Evolutionary conservation across 2,113 vertebrate species (phyloP).

Genomic region (Gymnarchus niloticus): DNA sequence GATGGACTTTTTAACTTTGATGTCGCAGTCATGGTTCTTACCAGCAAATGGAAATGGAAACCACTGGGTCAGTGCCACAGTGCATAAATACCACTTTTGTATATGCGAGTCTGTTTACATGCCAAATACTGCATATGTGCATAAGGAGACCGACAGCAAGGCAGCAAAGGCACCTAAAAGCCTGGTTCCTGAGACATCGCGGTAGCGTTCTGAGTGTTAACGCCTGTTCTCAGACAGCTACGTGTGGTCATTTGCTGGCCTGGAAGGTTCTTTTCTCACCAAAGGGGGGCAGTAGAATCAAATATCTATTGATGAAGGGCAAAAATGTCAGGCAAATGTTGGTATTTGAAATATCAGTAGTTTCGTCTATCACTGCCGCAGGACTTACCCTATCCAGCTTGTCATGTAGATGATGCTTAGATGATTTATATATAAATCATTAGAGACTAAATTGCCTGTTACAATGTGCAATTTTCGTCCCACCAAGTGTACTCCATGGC

Average conservation of each 20-base stretch:
- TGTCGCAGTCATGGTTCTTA: slow-evolving; percentile 59
- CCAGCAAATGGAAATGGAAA: slow-evolving; percentile 40
- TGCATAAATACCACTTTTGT: neutral
- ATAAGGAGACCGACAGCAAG: neutral
- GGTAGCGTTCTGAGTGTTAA: neutral
- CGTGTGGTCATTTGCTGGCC: neutral
- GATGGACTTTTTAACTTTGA: slow-evolving; percentile 64
- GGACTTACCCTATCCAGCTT: neutral
- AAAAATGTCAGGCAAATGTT: neutral
- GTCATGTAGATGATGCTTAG: slow-evolving; percentile 3
- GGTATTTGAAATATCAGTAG: neutral
- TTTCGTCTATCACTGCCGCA: neutral
- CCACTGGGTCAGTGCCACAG: neutral
- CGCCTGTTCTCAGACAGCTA: no score
- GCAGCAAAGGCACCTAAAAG: neutral
- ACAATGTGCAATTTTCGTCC: neutral
- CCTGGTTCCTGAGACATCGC: neutral
- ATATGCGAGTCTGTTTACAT: neutral
- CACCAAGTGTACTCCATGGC: neutral
- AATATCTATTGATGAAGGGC: neutral
- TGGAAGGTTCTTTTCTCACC: no score
- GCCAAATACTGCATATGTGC: neutral
- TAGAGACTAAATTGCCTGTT: slow-evolving; percentile 7
- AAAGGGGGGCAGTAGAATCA: neutral
- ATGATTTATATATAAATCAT: neutral